Evolutionary conservation across 1,140 invertebrate species (phyloP).

Genomic region (Thereuonema tuberculata): DNA sequence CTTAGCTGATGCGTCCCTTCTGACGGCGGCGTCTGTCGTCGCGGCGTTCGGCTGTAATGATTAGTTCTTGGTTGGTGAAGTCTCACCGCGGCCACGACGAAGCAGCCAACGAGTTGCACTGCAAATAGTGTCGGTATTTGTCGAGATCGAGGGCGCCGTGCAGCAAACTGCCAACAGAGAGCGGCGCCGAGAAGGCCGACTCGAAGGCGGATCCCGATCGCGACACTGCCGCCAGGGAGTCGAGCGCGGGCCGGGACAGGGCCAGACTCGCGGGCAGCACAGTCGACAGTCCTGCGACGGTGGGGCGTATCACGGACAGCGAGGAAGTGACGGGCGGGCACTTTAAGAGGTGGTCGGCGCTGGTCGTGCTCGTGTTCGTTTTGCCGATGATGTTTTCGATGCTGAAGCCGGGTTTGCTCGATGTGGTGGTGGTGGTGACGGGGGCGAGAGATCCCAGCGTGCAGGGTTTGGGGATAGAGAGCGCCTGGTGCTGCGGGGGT

Average conservation of each 20-base stretch:
- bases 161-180: not conserved
- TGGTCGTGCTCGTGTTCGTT: not conserved
- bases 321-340: not conserved
- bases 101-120: too few relatives aligned
- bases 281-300: not conserved
- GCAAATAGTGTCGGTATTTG: conserved; percentile 8
- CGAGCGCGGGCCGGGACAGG: not conserved
- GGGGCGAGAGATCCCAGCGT: too few relatives aligned
- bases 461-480: not conserved
- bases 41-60: too few relatives aligned
- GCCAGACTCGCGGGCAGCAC: not conserved
- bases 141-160: not conserved
- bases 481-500: not conserved
- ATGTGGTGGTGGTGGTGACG: not conserved
- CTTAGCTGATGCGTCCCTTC: too few relatives aligned
- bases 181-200: not conserved
- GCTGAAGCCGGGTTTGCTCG: not conserved
- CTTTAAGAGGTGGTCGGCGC: not conserved
- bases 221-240: not conserved
- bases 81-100: too few relatives aligned
- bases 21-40: too few relatives aligned
- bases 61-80: too few relatives aligned
- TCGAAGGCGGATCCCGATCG: not conserved
- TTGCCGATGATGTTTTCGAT: conserved; percentile 7
- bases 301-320: not conserved